These are phyloP conservation scores for Eurosta solidaginis DNA, from an alignment of 1,140 invertebrate species.

Conservation along the genomic window DNA sequence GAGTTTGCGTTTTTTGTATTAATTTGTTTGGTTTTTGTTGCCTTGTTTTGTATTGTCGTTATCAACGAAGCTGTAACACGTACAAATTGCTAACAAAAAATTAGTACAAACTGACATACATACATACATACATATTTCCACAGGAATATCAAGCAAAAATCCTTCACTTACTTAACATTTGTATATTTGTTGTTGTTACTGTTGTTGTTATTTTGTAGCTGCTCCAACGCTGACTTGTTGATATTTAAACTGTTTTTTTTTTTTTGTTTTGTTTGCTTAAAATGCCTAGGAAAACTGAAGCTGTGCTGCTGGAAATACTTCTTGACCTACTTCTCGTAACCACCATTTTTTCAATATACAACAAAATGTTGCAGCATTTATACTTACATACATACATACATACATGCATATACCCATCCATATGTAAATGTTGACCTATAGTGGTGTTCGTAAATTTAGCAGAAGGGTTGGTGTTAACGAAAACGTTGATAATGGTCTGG, in stretches of 20 bases:
- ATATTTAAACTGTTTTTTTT: neutral
- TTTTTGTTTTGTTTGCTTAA: neutral
- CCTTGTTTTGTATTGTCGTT: too few relatives aligned
- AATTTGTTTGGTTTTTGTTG: neutral
- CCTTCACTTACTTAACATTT: too few relatives aligned
- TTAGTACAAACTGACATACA: too few relatives aligned
- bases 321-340: conserved; percentile 25
- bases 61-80: too few relatives aligned
- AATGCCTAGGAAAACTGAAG: neutral
- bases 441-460: too few relatives aligned
- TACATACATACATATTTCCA: too few relatives aligned
- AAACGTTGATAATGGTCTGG: too few relatives aligned
- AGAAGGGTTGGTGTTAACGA: too few relatives aligned
- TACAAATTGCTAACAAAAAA: too few relatives aligned
- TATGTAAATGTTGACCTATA: neutral
- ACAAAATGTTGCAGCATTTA: neutral
- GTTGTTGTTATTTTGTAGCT: too few relatives aligned
- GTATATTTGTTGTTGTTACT: too few relatives aligned
- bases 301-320: conserved; percentile 19
- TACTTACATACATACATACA: neutral
- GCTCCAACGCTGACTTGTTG: neutral
- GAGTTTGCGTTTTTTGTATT: neutral
- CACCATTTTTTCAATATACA: conserved; percentile 15
- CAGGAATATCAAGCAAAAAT: too few relatives aligned
- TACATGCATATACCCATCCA: neutral